Conservation (phyloP, 2,113 vertebrate species). For the Thymallus thymallus region DNA sequence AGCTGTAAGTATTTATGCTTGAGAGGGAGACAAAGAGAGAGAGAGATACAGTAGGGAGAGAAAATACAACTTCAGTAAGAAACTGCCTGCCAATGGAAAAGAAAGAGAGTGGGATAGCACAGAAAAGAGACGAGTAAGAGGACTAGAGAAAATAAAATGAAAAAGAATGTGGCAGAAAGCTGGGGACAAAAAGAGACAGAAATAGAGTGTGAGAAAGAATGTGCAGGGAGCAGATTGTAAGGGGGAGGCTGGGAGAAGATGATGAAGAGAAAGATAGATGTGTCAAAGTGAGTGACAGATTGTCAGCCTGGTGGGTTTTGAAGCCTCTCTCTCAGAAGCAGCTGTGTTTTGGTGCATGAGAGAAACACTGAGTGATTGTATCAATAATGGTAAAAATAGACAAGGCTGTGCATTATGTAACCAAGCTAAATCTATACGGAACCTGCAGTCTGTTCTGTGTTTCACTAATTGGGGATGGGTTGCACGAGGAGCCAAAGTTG, state of each 20-base stretch:
- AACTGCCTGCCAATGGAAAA: constrained; percentile 16
- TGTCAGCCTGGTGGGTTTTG: constrained; percentile 55
- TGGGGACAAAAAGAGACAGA: constrained; percentile 1
- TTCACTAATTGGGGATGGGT: constrained; percentile 45
- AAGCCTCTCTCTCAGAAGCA: constrained; percentile 46
- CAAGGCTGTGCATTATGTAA: constrained; percentile 42
- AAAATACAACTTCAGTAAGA: constrained; percentile 47
- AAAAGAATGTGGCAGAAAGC: constrained; percentile 14
- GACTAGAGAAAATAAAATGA: constrained; percentile 1
- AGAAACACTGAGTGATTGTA: constrained; percentile 35
- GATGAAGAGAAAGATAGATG: constrained; percentile 28
- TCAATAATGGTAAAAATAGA: constrained; percentile 60
- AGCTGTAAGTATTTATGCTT: background rate
- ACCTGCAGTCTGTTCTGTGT: constrained; percentile 1
- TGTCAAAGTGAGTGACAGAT: constrained; percentile 58
- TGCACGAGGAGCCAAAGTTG: constrained; percentile 20
- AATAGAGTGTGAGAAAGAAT: constrained; percentile 22
- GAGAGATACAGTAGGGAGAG: constrained; percentile 32
- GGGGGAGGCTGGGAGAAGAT: background rate
- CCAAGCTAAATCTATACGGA: constrained; percentile 29
- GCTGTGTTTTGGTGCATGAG: constrained; percentile 49
- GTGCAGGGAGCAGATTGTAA: constrained; percentile 24
- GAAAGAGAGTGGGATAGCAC: constrained; percentile 10
- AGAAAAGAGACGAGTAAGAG: constrained; percentile 11
- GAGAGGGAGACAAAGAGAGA: constrained; percentile 3